phyloP scores from a whole-genome alignment of 37 sponge, comb jelly and placozoan genomes.

The Hormiphora californensis region DNA sequence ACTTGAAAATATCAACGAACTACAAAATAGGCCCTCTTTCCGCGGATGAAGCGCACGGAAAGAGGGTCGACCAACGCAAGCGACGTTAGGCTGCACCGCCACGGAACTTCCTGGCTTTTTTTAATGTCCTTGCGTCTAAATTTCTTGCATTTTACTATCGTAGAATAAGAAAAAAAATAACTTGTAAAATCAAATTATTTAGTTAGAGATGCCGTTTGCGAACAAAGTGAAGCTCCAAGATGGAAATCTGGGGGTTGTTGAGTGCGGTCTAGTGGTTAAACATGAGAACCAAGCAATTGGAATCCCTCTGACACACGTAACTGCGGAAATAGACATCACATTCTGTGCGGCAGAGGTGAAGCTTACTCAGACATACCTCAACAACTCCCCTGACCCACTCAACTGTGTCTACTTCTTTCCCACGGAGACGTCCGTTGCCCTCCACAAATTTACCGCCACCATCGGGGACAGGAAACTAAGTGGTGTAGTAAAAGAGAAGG shows the following conservation, averaged over 20 bases:
- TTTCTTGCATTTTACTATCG: too few relatives aligned
- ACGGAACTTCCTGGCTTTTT: too few relatives aligned
- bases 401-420: conserved; percentile 73
- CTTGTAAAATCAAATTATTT: too few relatives aligned
- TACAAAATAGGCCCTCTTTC: too few relatives aligned
- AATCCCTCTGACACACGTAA: conserved; percentile 61
- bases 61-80: too few relatives aligned
- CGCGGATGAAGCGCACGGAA: too few relatives aligned
- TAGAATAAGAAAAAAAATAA: too few relatives aligned
- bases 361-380: conserved; percentile 63
- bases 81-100: too few relatives aligned
- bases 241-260: neutral
- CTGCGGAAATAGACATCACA: conserved; percentile 54
- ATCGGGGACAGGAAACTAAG: conserved; percentile 64
- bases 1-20: too few relatives aligned
- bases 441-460: conserved; percentile 62
- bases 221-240: neutral
- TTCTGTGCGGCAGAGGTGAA: conserved; percentile 61
- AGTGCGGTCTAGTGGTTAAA: conserved; percentile 36
- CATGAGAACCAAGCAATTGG: neutral
- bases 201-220: neutral
- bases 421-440: conserved; percentile 65
- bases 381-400: conserved; percentile 59
- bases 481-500: conserved; percentile 66
- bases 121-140: too few relatives aligned